Evolutionary conservation across 1,140 invertebrate genomes (phyloP).

Genomic region (Bombus picipes): DNA sequence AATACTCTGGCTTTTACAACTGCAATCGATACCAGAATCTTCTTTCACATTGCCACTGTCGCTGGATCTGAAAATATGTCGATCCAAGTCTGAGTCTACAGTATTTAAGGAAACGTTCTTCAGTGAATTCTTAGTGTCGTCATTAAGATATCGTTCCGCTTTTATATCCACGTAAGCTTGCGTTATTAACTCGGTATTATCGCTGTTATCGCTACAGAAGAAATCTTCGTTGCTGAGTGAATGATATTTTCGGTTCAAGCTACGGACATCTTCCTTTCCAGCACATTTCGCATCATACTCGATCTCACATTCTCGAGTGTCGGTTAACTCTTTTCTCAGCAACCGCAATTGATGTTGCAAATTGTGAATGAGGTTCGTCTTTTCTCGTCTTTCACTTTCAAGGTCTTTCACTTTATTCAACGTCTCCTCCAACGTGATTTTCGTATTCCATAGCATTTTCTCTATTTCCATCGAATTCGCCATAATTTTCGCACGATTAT

Average conservation of each 20-base stretch:
- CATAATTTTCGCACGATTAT: background rate
- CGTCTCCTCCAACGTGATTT: conserved; percentile 22
- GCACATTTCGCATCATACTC: background rate
- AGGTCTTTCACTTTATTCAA: conserved; percentile 26
- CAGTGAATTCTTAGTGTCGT: background rate
- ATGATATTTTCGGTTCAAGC: background rate
- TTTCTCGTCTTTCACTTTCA: conserved; percentile 35
- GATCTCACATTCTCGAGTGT: background rate
- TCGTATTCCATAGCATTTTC: conserved; percentile 39
- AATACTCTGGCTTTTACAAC: conserved; percentile 29
- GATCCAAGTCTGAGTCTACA: background rate
- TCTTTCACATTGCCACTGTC: conserved; percentile 63
- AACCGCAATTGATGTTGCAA: conserved; percentile 20
- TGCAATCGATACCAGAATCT: conserved; percentile 71
- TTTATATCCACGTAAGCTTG: conserved; percentile 7
- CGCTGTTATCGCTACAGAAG: background rate
- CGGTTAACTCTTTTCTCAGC: background rate
- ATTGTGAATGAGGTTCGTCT: background rate
- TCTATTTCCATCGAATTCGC: conserved; percentile 54
- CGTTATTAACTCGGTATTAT: background rate
- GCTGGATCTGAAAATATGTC: conserved; percentile 44
- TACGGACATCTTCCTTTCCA: background rate
- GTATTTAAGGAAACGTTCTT: conserved; percentile 1
- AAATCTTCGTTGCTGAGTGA: background rate
- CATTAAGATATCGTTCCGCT: background rate